Conservation (phyloP, 2,888 invertebrate species). For the Protodeltote pygarga region DNA sequence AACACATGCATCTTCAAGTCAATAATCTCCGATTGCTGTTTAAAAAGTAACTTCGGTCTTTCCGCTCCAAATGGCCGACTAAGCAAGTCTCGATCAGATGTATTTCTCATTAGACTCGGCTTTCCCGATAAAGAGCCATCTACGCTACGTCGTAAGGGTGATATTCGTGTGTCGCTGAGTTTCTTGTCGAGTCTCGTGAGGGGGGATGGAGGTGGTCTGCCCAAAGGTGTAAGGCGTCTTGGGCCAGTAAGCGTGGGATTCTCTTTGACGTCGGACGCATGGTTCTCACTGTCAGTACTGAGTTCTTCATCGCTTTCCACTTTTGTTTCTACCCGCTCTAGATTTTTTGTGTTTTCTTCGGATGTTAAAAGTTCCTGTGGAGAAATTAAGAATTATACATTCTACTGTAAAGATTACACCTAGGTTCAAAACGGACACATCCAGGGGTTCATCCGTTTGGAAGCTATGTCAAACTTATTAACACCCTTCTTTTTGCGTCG, state of each 20-base stretch:
- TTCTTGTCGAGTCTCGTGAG: slow-evolving; percentile 73
- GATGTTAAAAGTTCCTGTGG: slow-evolving; percentile 83
- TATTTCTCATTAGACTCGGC: slow-evolving; percentile 67
- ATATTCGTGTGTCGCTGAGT: slow-evolving; percentile 72
- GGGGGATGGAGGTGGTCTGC: slow-evolving; percentile 75
- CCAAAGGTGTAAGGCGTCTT: slow-evolving; percentile 70
- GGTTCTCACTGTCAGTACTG: slow-evolving; percentile 79
- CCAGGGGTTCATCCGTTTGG: no score
- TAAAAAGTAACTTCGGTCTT: slow-evolving; percentile 76
- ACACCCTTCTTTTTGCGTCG: no score
- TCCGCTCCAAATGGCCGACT: slow-evolving; percentile 64
- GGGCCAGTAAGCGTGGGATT: slow-evolving; percentile 53
- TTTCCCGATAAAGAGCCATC: slow-evolving; percentile 70
- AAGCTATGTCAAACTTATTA: no score
- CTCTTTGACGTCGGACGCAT: slow-evolving; percentile 72
- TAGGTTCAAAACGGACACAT: no score
- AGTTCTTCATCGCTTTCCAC: slow-evolving; percentile 84
- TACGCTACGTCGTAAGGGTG: slow-evolving; percentile 73
- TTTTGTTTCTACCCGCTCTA: slow-evolving; percentile 83
- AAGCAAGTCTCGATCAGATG: slow-evolving; percentile 69
- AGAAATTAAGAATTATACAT: no score
- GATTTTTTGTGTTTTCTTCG: slow-evolving; percentile 81
- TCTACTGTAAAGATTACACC: no score
- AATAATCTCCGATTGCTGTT: slow-evolving; percentile 81
- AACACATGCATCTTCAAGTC: slow-evolving; percentile 80